Conservation (phyloP, 2,888 invertebrate genomes). For the Pterostichus niger region DNA sequence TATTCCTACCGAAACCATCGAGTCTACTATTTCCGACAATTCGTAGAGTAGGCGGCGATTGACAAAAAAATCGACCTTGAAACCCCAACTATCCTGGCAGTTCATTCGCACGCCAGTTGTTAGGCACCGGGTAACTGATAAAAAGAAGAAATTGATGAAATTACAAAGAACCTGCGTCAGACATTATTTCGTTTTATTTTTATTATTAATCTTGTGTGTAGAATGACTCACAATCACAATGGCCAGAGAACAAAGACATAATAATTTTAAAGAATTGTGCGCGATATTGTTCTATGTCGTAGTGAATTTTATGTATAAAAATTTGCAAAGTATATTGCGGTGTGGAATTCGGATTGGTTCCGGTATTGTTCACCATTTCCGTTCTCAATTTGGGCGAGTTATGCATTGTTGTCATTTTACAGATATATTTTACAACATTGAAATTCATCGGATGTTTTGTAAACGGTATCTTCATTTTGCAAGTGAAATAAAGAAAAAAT, state of each 20-base stretch:
- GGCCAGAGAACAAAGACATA: not conserved
- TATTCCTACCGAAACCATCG: not conserved
- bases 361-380: conserved; percentile 2
- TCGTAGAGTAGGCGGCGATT: conserved; percentile 19
- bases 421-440: not conserved
- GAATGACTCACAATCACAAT: conserved; percentile 5
- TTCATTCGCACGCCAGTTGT: conserved; percentile 12
- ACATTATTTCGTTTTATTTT: conserved; percentile 12
- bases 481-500: not conserved
- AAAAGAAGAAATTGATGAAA: conserved; percentile 15
- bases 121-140: not conserved
- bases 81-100: conserved; percentile 6
- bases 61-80: conserved; percentile 25
- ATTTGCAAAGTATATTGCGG: not conserved
- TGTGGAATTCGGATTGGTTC: conserved; percentile 1
- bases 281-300: not conserved
- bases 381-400: not conserved
- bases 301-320: not conserved
- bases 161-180: conserved; percentile 1
- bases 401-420: conserved; percentile 14
- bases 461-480: too few species aligned
- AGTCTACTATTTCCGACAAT: conserved; percentile 38
- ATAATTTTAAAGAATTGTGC: conserved; percentile 5
- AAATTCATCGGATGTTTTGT: not conserved
- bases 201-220: conserved; percentile 4